Evolutionary conservation across 2,888 invertebrate genomes (phyloP).

Genomic region (Drosophila neotestacea): DNA sequence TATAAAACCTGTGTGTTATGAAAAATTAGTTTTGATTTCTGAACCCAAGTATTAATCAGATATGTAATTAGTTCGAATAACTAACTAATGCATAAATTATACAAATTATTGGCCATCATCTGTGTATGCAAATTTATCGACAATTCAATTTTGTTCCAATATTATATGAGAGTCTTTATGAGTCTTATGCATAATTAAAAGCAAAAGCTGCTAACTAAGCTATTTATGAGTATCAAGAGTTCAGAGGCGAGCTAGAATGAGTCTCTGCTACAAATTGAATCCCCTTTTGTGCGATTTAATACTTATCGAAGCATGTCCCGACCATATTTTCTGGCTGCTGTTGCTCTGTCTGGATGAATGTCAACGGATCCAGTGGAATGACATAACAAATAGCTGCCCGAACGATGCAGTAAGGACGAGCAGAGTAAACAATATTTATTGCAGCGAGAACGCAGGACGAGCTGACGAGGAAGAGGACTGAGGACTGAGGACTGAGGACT

Average conservation of each 20-base stretch:
- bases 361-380: slow-evolving; percentile 66
- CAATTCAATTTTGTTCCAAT: not conserved
- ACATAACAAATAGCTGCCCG: slow-evolving; percentile 75
- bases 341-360: slow-evolving; percentile 65
- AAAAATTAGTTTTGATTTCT: not conserved
- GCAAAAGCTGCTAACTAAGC: not conserved
- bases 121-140: not conserved
- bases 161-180: not conserved
- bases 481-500: slow-evolving; percentile 36
- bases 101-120: not conserved
- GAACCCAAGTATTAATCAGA: not conserved
- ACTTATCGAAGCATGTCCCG: slow-evolving; percentile 56
- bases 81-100: slow-evolving; percentile 1
- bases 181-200: slow-evolving; percentile 1
- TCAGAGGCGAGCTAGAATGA: slow-evolving; percentile 2
- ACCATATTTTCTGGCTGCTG: slow-evolving; percentile 38
- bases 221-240: not conserved
- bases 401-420: slow-evolving; percentile 55
- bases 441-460: slow-evolving; percentile 39
- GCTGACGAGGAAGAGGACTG: not conserved
- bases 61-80: not conserved
- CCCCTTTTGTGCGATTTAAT: slow-evolving; percentile 59
- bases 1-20: not conserved
- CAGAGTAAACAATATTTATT: slow-evolving; percentile 75
- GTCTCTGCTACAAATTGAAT: slow-evolving; percentile 47